These are phyloP conservation scores for Pteropus rufus DNA, from an alignment of 2,797 vertebrate genomes.

Conservation along the genomic window DNA sequence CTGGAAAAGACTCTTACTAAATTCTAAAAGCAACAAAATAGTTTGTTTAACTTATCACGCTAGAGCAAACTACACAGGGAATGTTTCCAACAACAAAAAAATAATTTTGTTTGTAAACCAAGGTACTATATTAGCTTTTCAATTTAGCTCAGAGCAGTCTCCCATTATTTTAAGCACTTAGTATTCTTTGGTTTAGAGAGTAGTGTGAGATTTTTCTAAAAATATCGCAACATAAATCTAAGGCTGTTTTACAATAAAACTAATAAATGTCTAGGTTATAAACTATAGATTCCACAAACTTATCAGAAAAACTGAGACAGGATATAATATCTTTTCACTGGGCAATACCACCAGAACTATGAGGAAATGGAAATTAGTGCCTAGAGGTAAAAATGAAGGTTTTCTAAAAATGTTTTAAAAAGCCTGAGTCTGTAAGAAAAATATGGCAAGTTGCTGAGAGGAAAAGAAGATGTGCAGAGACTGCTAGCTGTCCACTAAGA, in stretches of 20 bases:
- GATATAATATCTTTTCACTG: neutral
- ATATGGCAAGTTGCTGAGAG: neutral
- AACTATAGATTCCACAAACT: neutral
- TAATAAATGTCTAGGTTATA: neutral
- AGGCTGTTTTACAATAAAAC: neutral
- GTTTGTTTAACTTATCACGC: neutral
- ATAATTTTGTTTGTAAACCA: neutral
- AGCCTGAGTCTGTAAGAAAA: neutral
- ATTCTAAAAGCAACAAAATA: neutral
- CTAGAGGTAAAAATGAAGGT: neutral
- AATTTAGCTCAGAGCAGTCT: neutral
- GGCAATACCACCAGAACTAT: neutral
- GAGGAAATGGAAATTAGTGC: neutral
- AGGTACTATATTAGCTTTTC: neutral
- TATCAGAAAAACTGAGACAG: neutral
- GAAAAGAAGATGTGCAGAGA: neutral
- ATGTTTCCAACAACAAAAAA: neutral
- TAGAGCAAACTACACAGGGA: neutral
- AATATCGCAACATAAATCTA: neutral
- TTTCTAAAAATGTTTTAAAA: neutral
- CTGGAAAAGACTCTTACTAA: neutral
- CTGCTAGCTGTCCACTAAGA: neutral
- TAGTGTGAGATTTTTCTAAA: neutral
- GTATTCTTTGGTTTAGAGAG: neutral
- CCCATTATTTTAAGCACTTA: conserved; percentile 2